These are phyloP conservation scores for Drosophila robusta DNA, from an alignment of 2,888 invertebrate species.

Conservation along the genomic window DNA sequence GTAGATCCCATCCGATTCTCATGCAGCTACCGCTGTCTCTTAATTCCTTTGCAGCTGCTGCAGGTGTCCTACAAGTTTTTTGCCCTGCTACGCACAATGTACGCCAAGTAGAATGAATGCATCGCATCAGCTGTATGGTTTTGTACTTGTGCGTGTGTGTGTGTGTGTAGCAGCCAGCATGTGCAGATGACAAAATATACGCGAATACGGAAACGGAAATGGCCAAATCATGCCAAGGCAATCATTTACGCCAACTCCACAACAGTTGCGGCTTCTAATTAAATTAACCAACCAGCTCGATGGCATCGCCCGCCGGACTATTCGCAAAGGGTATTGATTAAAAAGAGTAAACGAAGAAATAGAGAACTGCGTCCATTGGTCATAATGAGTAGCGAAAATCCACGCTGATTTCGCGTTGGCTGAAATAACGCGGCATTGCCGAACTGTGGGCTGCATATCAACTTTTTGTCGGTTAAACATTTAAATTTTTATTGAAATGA, in stretches of 20 bases:
- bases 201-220: conserved; percentile 42
- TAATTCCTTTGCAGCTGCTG: conserved; percentile 69
- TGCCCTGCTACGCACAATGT: conserved; percentile 82
- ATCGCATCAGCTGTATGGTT: no score
- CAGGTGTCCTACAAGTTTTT: conserved; percentile 83
- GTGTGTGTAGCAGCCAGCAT: conserved; percentile 30
- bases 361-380: conserved; percentile 18
- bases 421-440: neutral
- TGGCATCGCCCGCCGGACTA: conserved; percentile 9
- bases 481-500: neutral
- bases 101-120: conserved; percentile 55
- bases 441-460: conserved; percentile 7
- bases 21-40: no score
- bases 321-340: conserved; percentile 20
- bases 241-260: conserved; percentile 72
- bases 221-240: conserved; percentile 64
- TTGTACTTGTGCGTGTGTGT: neutral
- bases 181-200: conserved; percentile 60
- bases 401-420: conserved; percentile 34
- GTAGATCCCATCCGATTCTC: conserved; percentile 9
- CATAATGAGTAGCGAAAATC: conserved; percentile 59
- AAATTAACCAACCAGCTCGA: conserved; percentile 60
- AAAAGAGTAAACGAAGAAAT: conserved; percentile 7
- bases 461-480: neutral
- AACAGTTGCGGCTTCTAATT: conserved; percentile 70